A percentile compares a stretch with the other conserved stretches of the same genome.
Conservation (phyloP, 2,888 invertebrate species). For the Pelosia muscerda region DNA sequence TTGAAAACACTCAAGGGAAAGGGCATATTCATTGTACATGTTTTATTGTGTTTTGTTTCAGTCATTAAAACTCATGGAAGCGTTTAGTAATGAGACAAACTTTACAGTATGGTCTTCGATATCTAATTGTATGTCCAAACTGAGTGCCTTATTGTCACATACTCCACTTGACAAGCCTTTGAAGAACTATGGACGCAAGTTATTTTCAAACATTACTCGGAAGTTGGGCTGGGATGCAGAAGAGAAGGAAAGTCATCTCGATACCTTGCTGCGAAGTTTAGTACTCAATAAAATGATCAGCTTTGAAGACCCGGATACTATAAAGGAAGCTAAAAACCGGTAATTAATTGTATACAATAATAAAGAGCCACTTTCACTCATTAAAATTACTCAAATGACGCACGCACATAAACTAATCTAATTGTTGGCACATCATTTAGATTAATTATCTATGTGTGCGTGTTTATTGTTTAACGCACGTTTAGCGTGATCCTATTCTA, state of each 20-base stretch:
- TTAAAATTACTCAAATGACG: not conserved
- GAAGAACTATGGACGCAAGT: constrained; percentile 90
- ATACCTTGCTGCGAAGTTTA: constrained; percentile 94
- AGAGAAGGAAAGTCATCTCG: constrained; percentile 94
- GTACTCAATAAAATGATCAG: constrained; percentile 94
- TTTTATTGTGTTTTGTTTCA: constrained; percentile 52
- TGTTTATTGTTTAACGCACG: too few relatives aligned
- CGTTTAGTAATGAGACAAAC: constrained; percentile 94
- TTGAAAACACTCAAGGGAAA: not conserved
- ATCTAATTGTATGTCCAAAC: constrained; percentile 91
- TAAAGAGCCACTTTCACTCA: not conserved
- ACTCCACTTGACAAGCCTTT: constrained; percentile 91
- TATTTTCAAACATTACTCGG: constrained; percentile 91
- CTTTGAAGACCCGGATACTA: constrained; percentile 92
- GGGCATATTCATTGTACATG: not conserved
- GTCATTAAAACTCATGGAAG: constrained; percentile 93
- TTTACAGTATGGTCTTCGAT: constrained; percentile 98
- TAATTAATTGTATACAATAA: constrained; percentile 57
- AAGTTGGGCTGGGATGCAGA: constrained; percentile 95
- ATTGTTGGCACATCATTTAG: not conserved
- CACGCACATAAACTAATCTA: not conserved
- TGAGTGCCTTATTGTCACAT: constrained; percentile 92
- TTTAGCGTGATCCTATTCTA: too few relatives aligned
- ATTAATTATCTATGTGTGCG: too few relatives aligned
- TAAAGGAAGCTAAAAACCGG: constrained; percentile 91